Conservation (phyloP, 1,140 invertebrate genomes). For the Drosophila equinoxialis region DNA sequence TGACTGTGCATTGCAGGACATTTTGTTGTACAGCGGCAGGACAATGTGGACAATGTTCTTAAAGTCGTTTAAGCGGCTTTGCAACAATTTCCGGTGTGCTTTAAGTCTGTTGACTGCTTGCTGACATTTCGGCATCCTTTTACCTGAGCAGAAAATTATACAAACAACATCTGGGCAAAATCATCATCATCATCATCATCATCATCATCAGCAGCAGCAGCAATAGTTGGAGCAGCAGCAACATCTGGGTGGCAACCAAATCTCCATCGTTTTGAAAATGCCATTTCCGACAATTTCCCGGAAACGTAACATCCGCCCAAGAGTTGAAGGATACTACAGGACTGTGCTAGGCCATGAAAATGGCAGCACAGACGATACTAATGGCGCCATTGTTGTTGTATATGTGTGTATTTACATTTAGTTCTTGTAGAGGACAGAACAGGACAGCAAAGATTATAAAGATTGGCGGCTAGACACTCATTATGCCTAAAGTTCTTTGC, state of each 20-base stretch:
- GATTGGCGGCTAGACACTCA: constrained; percentile 50
- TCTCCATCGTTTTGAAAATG: constrained; percentile 66
- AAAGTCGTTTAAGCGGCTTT: constrained; percentile 55
- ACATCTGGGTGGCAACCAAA: constrained; percentile 41
- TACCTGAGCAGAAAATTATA: constrained; percentile 60
- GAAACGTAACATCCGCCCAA: constrained; percentile 60
- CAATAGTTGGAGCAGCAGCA: background rate
- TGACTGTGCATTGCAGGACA: constrained; percentile 53
- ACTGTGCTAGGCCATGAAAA: constrained; percentile 19
- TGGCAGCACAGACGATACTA: constrained; percentile 53
- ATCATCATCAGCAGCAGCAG: constrained; percentile 15
- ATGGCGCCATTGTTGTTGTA: constrained; percentile 64
- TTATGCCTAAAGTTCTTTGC: constrained; percentile 28
- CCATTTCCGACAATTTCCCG: constrained; percentile 73
- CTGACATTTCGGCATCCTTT: constrained; percentile 5
- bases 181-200: constrained; percentile 53
- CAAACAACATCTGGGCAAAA: constrained; percentile 60
- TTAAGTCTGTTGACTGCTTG: constrained; percentile 33
- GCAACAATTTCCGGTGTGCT: constrained; percentile 38
- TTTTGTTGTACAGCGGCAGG: constrained; percentile 9
- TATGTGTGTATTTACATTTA: constrained; percentile 1
- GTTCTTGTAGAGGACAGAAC: background rate
- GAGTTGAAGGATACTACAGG: constrained; percentile 16
- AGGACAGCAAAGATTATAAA: constrained; percentile 36
- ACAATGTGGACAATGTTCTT: constrained; percentile 23